Percentiles rank a stretch among this genome's conserved stretches.
These are phyloP conservation scores for Cololabis saira DNA, from an alignment of 2,113 vertebrate genomes.

Conservation along the genomic window DNA sequence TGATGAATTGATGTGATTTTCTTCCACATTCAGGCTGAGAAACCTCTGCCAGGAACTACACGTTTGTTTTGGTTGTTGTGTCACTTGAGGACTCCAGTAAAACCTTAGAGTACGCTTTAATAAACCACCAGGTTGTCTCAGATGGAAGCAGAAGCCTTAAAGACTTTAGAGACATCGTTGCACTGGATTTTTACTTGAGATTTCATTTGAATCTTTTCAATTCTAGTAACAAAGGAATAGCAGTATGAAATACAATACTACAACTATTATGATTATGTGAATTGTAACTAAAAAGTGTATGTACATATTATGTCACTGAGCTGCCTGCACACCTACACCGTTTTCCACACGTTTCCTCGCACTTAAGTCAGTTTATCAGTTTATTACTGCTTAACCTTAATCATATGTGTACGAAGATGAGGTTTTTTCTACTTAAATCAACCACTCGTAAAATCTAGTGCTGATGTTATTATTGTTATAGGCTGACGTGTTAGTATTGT, in stretches of 20 bases:
- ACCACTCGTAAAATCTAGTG: too few relatives aligned
- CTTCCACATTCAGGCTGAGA: neutral
- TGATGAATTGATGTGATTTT: neutral
- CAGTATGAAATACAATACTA: neutral
- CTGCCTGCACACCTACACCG: neutral
- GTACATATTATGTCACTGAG: neutral
- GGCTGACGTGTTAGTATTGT: too few relatives aligned
- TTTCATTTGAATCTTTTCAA: slow-evolving; percentile 1
- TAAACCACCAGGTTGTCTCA: neutral
- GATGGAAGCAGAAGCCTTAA: neutral
- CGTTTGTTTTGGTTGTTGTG: neutral
- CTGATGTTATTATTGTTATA: too few relatives aligned
- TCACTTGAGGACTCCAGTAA: neutral
- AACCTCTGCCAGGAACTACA: neutral
- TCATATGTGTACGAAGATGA: too few relatives aligned
- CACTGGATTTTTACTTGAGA: neutral
- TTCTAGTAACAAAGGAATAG: neutral
- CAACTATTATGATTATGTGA: neutral
- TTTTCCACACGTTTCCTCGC: too few relatives aligned
- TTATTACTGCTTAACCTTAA: too few relatives aligned
- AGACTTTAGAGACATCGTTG: slow-evolving; percentile 2
- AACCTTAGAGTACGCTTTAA: slow-evolving; percentile 19
- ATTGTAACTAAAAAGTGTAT: neutral
- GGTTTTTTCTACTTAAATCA: too few relatives aligned
- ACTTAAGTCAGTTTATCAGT: too few relatives aligned